phyloP scores from a whole-genome alignment of 2,113 vertebrate genomes.

The Apus apus region DNA sequence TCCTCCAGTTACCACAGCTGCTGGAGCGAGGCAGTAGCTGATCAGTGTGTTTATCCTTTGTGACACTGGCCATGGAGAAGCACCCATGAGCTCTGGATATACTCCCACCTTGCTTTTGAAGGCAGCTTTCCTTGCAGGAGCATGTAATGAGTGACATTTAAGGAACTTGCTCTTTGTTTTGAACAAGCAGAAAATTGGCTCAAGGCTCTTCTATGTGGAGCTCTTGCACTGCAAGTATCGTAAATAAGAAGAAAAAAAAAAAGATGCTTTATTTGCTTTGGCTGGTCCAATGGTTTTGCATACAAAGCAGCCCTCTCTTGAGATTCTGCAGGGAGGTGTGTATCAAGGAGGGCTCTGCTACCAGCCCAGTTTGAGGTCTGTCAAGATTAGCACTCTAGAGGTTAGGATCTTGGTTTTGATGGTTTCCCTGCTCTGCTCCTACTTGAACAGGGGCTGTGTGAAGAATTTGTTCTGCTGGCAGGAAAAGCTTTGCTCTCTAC shows the following conservation, averaged over 20 bases:
- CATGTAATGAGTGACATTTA: neutral
- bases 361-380: neutral
- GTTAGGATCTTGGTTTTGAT: neutral
- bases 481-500: neutral
- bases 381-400: neutral
- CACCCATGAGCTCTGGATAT: neutral
- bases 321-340: neutral
- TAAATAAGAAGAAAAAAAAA: neutral
- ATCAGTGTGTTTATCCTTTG: neutral
- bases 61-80: neutral
- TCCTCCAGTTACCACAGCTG: neutral
- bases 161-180: neutral
- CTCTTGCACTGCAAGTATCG: neutral
- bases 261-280: neutral
- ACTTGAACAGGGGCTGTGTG: neutral
- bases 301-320: neutral
- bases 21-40: fast-evolving
- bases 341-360: neutral
- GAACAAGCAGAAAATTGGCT: neutral
- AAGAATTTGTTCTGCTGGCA: neutral
- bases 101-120: neutral
- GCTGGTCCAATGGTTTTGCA: neutral
- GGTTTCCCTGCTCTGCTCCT: neutral
- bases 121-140: neutral
- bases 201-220: neutral